phyloP scores from a whole-genome alignment of 2,797 vertebrate genomes.

The Neostethus bicornis region DNA sequence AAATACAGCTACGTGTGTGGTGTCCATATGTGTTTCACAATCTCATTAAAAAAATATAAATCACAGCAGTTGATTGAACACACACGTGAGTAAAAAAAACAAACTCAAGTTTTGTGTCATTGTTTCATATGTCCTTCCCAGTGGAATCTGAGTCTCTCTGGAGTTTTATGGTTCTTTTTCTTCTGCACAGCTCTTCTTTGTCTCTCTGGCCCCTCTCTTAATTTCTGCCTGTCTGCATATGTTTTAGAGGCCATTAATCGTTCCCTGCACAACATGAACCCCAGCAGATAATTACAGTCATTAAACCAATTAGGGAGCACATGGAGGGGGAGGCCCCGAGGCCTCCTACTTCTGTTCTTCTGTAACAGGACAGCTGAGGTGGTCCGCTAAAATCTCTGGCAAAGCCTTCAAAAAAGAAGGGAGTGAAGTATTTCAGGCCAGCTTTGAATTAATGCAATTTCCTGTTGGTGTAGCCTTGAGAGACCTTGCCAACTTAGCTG shows the following conservation, averaged over 20 bases:
- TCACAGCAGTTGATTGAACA: neutral
- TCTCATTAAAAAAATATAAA: constrained; percentile 8
- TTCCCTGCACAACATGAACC: constrained; percentile 79
- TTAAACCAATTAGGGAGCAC: constrained; percentile 85
- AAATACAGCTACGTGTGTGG: constrained; percentile 47
- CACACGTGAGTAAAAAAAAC: constrained; percentile 13
- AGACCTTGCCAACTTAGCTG: constrained; percentile 65
- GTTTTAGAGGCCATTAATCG: constrained; percentile 83
- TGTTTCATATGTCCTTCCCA: constrained; percentile 41
- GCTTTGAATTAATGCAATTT: constrained; percentile 79
- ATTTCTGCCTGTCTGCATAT: constrained; percentile 80
- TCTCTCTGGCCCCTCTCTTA: constrained; percentile 40
- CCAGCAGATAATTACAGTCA: constrained; percentile 85
- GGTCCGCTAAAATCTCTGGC: constrained; percentile 70
- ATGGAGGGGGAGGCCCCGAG: constrained; percentile 77
- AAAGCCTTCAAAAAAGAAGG: constrained; percentile 66
- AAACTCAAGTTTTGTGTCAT: constrained; percentile 17
- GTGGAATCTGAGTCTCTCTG: constrained; percentile 59
- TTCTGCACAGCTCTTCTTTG: constrained; percentile 57
- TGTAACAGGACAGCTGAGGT: constrained; percentile 73
- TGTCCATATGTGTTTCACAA: constrained; percentile 11
- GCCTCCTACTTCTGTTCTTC: constrained; percentile 71
- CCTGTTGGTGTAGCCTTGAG: constrained; percentile 77
- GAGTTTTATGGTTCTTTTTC: constrained; percentile 54
- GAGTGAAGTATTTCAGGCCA: constrained; percentile 73